Conservation (phyloP, 2,888 invertebrate species). For the Agrochola macilenta region DNA sequence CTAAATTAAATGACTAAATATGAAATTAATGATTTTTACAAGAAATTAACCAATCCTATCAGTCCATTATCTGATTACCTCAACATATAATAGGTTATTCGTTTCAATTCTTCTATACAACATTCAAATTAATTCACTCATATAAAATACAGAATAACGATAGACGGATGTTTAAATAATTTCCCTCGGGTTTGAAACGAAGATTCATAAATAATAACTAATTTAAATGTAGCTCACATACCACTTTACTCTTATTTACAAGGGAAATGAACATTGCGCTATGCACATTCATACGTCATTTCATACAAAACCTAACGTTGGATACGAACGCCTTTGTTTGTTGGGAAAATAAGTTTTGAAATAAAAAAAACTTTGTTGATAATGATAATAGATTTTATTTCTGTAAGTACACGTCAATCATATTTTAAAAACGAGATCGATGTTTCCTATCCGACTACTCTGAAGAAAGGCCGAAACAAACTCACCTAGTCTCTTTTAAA, state of each 20-base stretch:
- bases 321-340: constrained; percentile 9
- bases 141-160: constrained; percentile 15
- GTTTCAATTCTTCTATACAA: neutral
- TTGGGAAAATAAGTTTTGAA: constrained; percentile 10
- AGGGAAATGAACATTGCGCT: constrained; percentile 43
- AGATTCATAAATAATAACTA: constrained; percentile 62
- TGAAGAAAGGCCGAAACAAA: no score
- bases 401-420: neutral
- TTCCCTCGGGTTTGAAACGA: constrained; percentile 52
- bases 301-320: constrained; percentile 11
- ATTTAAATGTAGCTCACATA: constrained; percentile 54
- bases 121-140: constrained; percentile 23
- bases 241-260: constrained; percentile 42
- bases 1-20: no score
- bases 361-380: neutral
- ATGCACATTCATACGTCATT: constrained; percentile 37
- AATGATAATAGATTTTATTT: no score
- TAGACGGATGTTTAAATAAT: constrained; percentile 54
- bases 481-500: no score
- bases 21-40: neutral
- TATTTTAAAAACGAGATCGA: no score
- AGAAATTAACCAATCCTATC: neutral
- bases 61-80: neutral
- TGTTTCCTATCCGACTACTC: no score
- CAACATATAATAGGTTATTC: neutral